Conservation (phyloP, 30 jellyfish, hydroid and myxozoan species). For the Nemopilema nomurai region DNA sequence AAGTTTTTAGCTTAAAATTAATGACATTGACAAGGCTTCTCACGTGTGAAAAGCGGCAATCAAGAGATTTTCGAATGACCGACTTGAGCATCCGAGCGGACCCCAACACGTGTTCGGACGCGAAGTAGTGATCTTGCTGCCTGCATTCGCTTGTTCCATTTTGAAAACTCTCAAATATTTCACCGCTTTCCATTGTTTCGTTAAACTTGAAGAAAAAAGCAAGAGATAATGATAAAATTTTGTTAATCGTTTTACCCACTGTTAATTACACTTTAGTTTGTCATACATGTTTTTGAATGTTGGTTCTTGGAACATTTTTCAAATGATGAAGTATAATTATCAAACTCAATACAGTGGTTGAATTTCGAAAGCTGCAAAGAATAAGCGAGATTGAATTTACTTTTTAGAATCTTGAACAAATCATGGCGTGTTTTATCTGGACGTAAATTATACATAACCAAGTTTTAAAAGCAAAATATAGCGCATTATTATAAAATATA, state of each 20-base stretch:
- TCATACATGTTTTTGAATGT: too few species aligned
- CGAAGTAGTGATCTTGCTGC: not conserved
- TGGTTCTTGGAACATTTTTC: too few species aligned
- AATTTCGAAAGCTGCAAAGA: too few species aligned
- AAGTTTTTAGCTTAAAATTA: not conserved
- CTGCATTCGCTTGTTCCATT: not conserved
- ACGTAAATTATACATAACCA: too few species aligned
- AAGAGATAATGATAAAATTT: not conserved
- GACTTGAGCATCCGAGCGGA: not conserved
- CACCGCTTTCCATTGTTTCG: not conserved
- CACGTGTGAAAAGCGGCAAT: constrained; percentile 22
- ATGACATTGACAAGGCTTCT: not conserved
- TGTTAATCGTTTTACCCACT: too few species aligned
- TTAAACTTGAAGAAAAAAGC: not conserved
- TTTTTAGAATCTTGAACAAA: too few species aligned
- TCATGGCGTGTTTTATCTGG: too few species aligned
- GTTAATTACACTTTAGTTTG: not conserved
- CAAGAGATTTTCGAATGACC: constrained; percentile 8
- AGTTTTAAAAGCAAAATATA: too few species aligned
- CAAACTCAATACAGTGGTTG: too few species aligned
- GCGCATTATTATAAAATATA: too few species aligned
- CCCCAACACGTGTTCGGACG: not conserved
- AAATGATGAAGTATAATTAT: too few species aligned
- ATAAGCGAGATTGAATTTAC: too few species aligned
- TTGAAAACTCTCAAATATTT: not conserved